phyloP scores from a whole-genome alignment of 30 jellyfish, hydroid and myxozoan genomes.

The Chironex yamaguchii region DNA sequence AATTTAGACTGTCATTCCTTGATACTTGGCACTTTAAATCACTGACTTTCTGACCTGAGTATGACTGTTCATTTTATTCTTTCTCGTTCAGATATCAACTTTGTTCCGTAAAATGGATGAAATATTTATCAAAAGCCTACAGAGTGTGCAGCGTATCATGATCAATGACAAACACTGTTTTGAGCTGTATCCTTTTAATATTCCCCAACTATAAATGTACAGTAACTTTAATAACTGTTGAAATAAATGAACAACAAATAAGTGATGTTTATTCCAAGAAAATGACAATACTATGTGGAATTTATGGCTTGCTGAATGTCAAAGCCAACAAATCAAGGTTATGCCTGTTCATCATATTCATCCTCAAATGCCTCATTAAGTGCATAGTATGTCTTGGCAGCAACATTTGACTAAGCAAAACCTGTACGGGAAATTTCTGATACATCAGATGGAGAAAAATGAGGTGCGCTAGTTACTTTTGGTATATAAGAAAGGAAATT shows the following conservation, averaged over 20 bases:
- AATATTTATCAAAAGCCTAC: slow-evolving; percentile 90
- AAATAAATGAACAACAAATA: neutral
- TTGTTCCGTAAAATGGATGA: slow-evolving; percentile 91
- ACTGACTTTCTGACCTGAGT: too few relatives aligned
- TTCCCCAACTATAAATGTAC: neutral
- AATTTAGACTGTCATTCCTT: too few relatives aligned
- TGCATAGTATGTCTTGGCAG: too few relatives aligned
- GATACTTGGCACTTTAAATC: too few relatives aligned
- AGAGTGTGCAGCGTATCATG: slow-evolving; percentile 98
- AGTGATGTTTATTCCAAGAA: neutral
- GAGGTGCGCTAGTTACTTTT: too few relatives aligned
- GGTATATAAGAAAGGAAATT: too few relatives aligned
- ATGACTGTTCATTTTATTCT: too few relatives aligned
- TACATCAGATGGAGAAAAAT: too few relatives aligned
- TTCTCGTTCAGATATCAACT: slow-evolving; percentile 83
- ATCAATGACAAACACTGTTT: slow-evolving; percentile 97
- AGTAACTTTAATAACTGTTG: slow-evolving; percentile 1
- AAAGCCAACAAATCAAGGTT: too few relatives aligned
- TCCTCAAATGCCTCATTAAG: too few relatives aligned
- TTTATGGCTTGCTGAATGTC: neutral
- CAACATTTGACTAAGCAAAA: too few relatives aligned
- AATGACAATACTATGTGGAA: neutral
- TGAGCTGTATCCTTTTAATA: slow-evolving; percentile 89
- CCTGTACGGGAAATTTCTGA: too few relatives aligned
- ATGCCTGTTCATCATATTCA: neutral